Percentiles rank a stretch among this genome's conserved stretches.
These are phyloP conservation scores for Melanostoma mellinum DNA, from an alignment of 2,888 invertebrate species.

Conservation along the genomic window DNA sequence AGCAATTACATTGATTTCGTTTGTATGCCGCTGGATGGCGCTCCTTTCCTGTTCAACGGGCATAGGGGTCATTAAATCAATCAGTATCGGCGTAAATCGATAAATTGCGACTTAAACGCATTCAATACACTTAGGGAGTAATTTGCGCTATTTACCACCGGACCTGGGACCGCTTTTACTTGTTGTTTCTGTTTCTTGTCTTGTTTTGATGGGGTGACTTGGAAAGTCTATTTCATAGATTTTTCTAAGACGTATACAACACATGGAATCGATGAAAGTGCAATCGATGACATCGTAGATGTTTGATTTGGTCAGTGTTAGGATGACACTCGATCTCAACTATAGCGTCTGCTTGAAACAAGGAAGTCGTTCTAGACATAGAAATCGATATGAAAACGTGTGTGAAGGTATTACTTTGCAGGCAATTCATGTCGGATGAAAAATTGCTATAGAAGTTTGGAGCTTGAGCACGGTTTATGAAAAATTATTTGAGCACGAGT, in stretches of 20 bases:
- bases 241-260: too few species aligned
- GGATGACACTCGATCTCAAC: too few species aligned
- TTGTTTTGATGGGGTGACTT: constrained; percentile 22
- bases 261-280: constrained; percentile 29
- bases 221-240: too few species aligned
- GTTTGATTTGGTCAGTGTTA: constrained; percentile 22
- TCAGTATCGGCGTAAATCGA: constrained; percentile 73
- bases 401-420: too few species aligned
- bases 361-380: too few species aligned
- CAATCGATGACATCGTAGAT: constrained; percentile 36
- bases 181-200: not conserved
- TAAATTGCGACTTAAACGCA: constrained; percentile 73
- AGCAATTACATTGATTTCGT: constrained; percentile 67
- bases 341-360: too few species aligned
- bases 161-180: constrained; percentile 44
- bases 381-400: too few species aligned
- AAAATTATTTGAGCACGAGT: too few species aligned
- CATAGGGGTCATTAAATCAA: constrained; percentile 72
- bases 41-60: constrained; percentile 60
- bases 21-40: constrained; percentile 45
- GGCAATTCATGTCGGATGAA: too few species aligned
- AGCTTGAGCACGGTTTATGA: too few species aligned
- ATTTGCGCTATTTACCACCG: constrained; percentile 68
- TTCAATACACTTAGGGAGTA: constrained; percentile 73
- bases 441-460: too few species aligned